Base-by-base conservation (phyloP, 2,797 vertebrate species). In the Ceryle rudis region DNA sequence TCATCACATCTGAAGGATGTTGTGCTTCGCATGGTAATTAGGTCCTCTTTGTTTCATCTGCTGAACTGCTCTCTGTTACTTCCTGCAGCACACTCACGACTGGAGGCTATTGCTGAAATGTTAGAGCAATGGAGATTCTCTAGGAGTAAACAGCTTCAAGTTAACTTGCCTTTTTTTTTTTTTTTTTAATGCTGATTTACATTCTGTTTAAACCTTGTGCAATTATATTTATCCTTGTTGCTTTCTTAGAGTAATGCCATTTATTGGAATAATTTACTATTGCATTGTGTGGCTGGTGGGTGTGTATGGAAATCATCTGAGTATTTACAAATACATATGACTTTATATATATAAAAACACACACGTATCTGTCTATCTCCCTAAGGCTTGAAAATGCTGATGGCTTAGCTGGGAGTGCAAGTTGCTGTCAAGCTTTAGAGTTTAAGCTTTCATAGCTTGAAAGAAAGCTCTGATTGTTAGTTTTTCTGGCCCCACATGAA, bases 21-120 rank as follows among this genome's bases (percentile, higher is more conserved):
- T 98, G 98, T 98, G 98, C 98, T 98, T 98, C 82, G 98, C 98
- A 98, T 99, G 97, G 97, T 98, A 99, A 99, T 98, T 98, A 99
- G 98, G 97, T 97, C 97, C 95, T 98, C 98, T 98, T 98, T 99
- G 98, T 98, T 98, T 98, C 97, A 96, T 98, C 97, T 96, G 87
- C 96, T 96, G 88, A 95, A 70, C 88, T 58, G 85, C 93, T 97
- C 97, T 94, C 94, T 70, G 79, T 90, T 93, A 91, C 97, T 98
- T 97, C 96, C 97, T 95, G 97, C 96, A 95, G 90, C 90, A 97
- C 73, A 65, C 93, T 97, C 93, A 72, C 33, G 78, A 93, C 95
- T 95, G 88, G 93, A 96, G 97, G 96, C 97, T 96, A 93, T 95
- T 88, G 87, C 92, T 88, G 84, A 90, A 95, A 92, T 75, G 90